Percentiles rank a stretch among this genome's conserved stretches.
Conservation (phyloP, 1,140 invertebrate species). For the Ips typographus region DNA sequence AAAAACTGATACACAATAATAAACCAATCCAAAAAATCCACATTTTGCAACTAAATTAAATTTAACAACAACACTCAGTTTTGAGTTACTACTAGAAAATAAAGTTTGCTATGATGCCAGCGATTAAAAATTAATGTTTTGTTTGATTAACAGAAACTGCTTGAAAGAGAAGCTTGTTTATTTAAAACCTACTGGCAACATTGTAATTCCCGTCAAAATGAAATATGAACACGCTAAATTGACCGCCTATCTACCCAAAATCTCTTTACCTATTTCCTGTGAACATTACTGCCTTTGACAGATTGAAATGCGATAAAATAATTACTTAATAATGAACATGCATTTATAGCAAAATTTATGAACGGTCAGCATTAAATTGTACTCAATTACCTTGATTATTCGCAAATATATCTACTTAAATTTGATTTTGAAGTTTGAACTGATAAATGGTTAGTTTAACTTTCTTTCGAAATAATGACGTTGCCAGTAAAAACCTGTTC, state of each 20-base stretch:
- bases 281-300: constrained; percentile 3
- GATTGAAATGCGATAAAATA: constrained; percentile 12
- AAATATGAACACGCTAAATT: constrained; percentile 10
- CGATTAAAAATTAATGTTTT: too few relatives aligned
- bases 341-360: too few relatives aligned
- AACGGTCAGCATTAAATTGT: too few relatives aligned
- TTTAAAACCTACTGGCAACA: background rate
- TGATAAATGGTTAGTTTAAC: too few relatives aligned
- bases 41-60: background rate
- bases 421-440: too few relatives aligned
- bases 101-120: background rate
- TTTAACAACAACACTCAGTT: background rate
- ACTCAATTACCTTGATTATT: too few relatives aligned
- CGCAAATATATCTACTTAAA: too few relatives aligned
- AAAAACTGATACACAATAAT: constrained; percentile 14
- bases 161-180: background rate
- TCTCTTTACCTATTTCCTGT: constrained; percentile 10
- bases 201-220: constrained; percentile 1
- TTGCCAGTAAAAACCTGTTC: too few relatives aligned
- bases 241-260: background rate
- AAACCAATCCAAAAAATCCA: background rate
- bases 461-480: too few relatives aligned
- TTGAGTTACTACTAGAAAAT: background rate
- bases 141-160: too few relatives aligned
- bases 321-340: background rate